A percentile compares a stretch with the other conserved stretches of the same genome.
Evolutionary conservation across 1,140 invertebrate genomes (phyloP).

Genomic region (Hydropsyche tenuis): DNA sequence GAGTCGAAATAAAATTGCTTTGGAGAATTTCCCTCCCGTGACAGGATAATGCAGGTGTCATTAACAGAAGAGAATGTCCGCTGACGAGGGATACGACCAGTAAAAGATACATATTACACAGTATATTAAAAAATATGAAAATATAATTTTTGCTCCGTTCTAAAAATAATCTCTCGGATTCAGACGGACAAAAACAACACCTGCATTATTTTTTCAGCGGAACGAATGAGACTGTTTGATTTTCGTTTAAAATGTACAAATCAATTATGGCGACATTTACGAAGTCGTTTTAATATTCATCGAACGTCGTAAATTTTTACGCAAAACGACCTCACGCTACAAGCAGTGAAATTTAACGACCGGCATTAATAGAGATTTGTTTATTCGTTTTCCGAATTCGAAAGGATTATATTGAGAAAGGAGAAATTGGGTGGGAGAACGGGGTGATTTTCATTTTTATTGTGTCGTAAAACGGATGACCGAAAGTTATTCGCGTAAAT

Average conservation of each 20-base stretch:
- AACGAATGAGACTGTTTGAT: no score
- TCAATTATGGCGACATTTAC: no score
- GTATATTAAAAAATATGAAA: no score
- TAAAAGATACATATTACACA: no score
- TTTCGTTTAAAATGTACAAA: no score
- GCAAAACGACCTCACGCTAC: background rate
- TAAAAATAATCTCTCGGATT: no score
- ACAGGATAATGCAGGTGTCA: constrained; percentile 21
- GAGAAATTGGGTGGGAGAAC: background rate
- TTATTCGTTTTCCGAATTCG: background rate
- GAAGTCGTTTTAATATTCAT: background rate
- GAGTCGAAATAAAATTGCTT: constrained; percentile 16
- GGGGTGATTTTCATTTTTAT: constrained; percentile 18
- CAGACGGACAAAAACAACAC: no score
- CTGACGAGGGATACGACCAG: constrained; percentile 4
- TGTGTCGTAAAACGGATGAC: constrained; percentile 19
- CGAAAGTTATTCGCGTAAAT: background rate
- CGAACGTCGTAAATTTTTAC: background rate
- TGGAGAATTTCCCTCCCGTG: background rate
- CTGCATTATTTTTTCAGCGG: no score
- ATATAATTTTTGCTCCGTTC: no score
- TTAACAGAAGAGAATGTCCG: constrained; percentile 14
- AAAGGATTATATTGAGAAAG: background rate
- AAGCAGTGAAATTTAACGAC: constrained; percentile 21
- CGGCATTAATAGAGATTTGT: constrained; percentile 22